Evolutionary conservation across 2,797 vertebrate species (phyloP), one percentile per base, ranked within the genome.

Genomic region (Neosilurus mollespiculum): DNA sequence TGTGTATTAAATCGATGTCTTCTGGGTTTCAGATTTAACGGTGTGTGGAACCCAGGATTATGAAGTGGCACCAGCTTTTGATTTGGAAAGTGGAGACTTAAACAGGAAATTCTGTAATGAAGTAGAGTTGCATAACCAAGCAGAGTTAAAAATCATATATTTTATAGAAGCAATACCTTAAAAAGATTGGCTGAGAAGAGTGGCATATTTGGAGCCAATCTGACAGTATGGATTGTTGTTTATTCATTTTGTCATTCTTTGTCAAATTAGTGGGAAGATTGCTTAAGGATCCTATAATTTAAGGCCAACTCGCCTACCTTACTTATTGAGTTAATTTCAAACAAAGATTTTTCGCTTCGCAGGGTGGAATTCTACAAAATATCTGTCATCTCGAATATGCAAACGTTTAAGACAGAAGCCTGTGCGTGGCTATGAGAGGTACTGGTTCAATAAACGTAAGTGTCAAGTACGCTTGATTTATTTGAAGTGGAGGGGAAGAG

Each of bases 401-500:
- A 87, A 90, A 89, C 87, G 84, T 85, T 89, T 88, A 89, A 88
- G 90, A 86, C 90, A 88, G 88, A 62, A 81, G 87, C 88, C 89
- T 84, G 78, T 87, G 80, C 77, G 80, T 87, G 90, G 91, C 89
- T 88, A 88, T 87, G 88, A 80, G 90, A 90, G 89, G 91, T 90
- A 92, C 90, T 88, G 90, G 92, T 91, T 92, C 92, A 94, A 94
- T 93, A 93, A 94, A 94, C 91, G 91, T 88, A 87, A 92, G 92
- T 88, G 90, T 94, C 93, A 93, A 91, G 90, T 90, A 91, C 53
- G 90, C 91, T 90, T 94, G 94, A 94, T 95, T 94, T 94, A 95
- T 95, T 93, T 93, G 90, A 94, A 94, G 93, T 92, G 90, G 90
- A 94, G 90, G 91, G 94, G 94, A 95, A 94, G 92, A 94, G 91